A percentile compares a stretch with the other conserved stretches of the same genome.
Evolutionary conservation across 2,888 invertebrate genomes (phyloP).

Genomic region (Auanema freiburgensis): DNA sequence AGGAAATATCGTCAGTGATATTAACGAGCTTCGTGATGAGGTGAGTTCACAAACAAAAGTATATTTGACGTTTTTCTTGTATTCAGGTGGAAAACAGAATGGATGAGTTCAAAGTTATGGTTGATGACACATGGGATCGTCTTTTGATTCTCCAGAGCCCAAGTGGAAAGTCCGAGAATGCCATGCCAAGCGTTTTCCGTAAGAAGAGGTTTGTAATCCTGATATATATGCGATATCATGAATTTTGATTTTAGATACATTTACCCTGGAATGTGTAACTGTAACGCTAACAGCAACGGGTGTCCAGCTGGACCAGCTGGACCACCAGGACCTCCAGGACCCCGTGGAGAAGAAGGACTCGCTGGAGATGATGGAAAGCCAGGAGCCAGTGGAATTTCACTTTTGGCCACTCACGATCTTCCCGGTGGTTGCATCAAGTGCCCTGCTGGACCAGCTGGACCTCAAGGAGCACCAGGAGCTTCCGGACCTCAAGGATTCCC

Average conservation of each 20-base stretch:
- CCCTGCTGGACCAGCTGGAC: slow-evolving; percentile 43
- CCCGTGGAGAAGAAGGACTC: slow-evolving; percentile 41
- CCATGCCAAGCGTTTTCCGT: slow-evolving; percentile 38
- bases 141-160: slow-evolving; percentile 45
- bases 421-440: slow-evolving; percentile 51
- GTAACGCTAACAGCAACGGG: slow-evolving; percentile 39
- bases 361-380: slow-evolving; percentile 38
- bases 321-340: slow-evolving; percentile 44
- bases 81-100: slow-evolving; percentile 20
- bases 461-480: slow-evolving; percentile 35
- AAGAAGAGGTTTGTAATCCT: slow-evolving; percentile 22
- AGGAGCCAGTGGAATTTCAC: slow-evolving; percentile 46
- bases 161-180: slow-evolving; percentile 37
- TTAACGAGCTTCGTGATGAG: slow-evolving; percentile 41
- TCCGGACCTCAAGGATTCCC: slow-evolving; percentile 36
- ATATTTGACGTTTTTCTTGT: not conserved
- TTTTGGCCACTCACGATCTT: slow-evolving; percentile 39
- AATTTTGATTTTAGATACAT: slow-evolving; percentile 24
- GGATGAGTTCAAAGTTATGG: slow-evolving; percentile 34
- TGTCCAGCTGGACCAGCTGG: slow-evolving; percentile 52
- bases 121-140: slow-evolving; percentile 51
- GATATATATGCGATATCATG: not conserved
- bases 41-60: slow-evolving; percentile 11
- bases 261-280: slow-evolving; percentile 49
- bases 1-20: slow-evolving; percentile 44